Evolutionary conservation across 2,113 vertebrate genomes (phyloP).

Genomic region (Bungarus multicinctus): DNA sequence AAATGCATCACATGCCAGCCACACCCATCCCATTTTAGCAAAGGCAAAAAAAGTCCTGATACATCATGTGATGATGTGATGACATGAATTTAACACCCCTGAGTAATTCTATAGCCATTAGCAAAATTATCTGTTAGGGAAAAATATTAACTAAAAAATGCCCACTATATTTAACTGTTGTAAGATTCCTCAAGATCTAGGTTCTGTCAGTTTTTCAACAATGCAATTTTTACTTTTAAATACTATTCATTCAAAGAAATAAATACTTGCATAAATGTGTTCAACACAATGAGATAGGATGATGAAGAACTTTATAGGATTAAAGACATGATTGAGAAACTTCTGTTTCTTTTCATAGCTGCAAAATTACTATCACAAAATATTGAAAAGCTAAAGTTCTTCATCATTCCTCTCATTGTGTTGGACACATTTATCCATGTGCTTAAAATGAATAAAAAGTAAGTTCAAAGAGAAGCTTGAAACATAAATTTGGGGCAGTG

Average conservation of each 20-base stretch:
- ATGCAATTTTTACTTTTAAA: neutral
- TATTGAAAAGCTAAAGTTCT: neutral
- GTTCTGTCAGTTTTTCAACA: neutral
- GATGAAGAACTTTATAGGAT: too few species aligned
- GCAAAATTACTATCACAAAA: too few species aligned
- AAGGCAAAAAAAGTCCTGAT: too few species aligned
- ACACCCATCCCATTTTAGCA: too few species aligned
- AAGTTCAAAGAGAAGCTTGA: neutral
- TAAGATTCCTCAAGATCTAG: neutral
- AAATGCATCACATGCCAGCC: too few species aligned
- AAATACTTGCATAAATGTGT: neutral
- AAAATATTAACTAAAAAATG: neutral
- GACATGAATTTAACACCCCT: too few species aligned
- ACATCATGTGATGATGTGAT: too few species aligned
- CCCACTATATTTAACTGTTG: neutral
- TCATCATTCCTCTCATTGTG: neutral
- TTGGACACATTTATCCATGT: neutral
- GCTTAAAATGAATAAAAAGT: neutral
- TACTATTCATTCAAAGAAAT: neutral
- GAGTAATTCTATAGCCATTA: neutral
- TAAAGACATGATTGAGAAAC: too few species aligned
- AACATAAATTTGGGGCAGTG: neutral
- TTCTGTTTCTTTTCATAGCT: too few species aligned
- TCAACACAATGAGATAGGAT: too few species aligned
- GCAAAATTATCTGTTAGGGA: neutral